A percentile compares a stretch with the other conserved stretches of the same genome.
Conservation (phyloP, 2,888 invertebrate genomes). For the Cepaea hortensis region DNA sequence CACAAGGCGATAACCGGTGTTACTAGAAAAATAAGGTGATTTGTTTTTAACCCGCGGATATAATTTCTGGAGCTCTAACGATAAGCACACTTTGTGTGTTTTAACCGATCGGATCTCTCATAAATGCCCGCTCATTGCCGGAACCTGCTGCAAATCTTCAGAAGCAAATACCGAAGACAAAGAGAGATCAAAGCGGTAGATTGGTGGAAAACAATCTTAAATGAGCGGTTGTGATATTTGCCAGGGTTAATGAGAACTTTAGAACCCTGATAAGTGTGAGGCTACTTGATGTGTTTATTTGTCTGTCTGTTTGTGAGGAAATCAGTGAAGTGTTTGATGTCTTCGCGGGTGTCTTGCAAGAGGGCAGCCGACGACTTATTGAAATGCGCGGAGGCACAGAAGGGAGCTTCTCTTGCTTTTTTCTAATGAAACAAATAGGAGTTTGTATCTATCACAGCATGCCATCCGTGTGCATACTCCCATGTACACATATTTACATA, state of each 20-base stretch:
- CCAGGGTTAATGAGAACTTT: conserved; percentile 11
- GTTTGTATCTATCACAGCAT: no score
- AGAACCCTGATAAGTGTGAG: conserved; percentile 3
- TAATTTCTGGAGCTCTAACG: background rate
- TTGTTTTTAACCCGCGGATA: background rate
- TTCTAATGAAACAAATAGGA: no score
- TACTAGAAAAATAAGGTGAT: background rate
- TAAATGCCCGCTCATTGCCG: background rate
- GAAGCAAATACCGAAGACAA: background rate
- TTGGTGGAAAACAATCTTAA: background rate
- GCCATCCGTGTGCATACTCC: no score
- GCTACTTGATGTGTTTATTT: background rate
- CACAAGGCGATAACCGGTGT: no score
- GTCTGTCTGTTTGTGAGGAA: background rate
- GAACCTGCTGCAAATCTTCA: background rate
- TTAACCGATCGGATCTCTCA: background rate
- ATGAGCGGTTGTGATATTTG: conserved; percentile 3
- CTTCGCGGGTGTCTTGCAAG: no score
- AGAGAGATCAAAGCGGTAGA: background rate
- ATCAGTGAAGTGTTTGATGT: background rate
- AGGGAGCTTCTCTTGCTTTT: no score
- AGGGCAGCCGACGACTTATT: no score
- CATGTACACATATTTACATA: no score
- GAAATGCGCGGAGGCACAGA: no score
- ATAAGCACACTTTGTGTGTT: conserved; percentile 8